Evolutionary conservation across 2,888 invertebrate genomes (phyloP).

Genomic region (Furcula furcula): DNA sequence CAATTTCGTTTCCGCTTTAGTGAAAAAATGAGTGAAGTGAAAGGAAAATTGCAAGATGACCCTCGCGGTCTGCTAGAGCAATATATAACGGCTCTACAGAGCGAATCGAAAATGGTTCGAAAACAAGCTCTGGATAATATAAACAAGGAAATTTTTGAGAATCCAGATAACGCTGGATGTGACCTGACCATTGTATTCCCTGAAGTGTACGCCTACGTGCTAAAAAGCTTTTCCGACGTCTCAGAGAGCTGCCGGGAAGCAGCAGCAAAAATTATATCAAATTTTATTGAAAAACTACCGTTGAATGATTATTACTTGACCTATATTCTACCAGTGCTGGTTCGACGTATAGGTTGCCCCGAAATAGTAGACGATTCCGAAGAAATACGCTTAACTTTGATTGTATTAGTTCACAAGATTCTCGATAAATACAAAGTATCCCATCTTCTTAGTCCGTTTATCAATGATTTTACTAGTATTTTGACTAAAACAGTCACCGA

Average conservation of each 20-base stretch:
- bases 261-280: slow-evolving; percentile 78
- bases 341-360: slow-evolving; percentile 88
- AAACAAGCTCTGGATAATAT: slow-evolving; percentile 81
- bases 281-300: slow-evolving; percentile 81
- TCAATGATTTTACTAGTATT: slow-evolving; percentile 89
- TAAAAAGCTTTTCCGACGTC: slow-evolving; percentile 76
- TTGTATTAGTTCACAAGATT: slow-evolving; percentile 85
- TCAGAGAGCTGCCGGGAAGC: slow-evolving; percentile 84
- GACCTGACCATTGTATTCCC: slow-evolving; percentile 60
- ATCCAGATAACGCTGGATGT: slow-evolving; percentile 53
- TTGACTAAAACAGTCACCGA: slow-evolving; percentile 88
- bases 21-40: slow-evolving; percentile 48
- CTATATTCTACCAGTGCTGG: slow-evolving; percentile 88
- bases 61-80: slow-evolving; percentile 58
- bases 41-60: slow-evolving; percentile 50
- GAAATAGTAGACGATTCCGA: slow-evolving; percentile 87
- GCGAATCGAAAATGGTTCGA: slow-evolving; percentile 81
- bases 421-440: slow-evolving; percentile 83
- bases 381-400: slow-evolving; percentile 88
- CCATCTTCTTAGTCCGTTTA: slow-evolving; percentile 83
- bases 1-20: neutral
- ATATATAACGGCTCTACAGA: slow-evolving; percentile 72
- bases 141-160: slow-evolving; percentile 69
- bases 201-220: slow-evolving; percentile 63
- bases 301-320: slow-evolving; percentile 87